These are phyloP conservation scores for Semotilus atromaculatus DNA, from an alignment of 2,797 vertebrate genomes.

Conservation along the genomic window DNA sequence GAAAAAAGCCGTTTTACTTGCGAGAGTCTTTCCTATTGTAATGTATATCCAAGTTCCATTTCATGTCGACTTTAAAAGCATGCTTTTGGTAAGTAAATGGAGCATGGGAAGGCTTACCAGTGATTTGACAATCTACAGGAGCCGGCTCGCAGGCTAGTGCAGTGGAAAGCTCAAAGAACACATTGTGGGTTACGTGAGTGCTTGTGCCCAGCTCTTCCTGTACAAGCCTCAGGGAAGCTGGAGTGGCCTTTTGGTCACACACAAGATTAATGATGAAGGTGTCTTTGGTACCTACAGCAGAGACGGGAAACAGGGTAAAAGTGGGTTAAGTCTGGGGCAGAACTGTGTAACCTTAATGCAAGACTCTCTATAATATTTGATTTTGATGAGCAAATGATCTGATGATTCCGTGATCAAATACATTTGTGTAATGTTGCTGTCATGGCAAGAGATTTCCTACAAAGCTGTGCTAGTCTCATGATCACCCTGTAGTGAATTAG, in stretches of 20 bases:
- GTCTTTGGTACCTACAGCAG: constrained; percentile 76
- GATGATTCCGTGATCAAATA: too few species aligned
- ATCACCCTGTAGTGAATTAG: too few species aligned
- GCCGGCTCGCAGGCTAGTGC: constrained; percentile 87
- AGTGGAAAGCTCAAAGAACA: constrained; percentile 89
- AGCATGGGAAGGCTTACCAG: constrained; percentile 73
- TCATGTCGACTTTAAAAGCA: background rate
- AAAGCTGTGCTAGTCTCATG: background rate
- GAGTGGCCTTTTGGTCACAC: constrained; percentile 81
- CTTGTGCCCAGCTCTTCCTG: constrained; percentile 80
- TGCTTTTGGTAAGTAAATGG: background rate
- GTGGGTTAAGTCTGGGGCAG: background rate
- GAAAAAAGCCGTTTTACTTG: background rate
- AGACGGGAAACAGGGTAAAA: background rate
- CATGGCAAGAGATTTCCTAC: background rate
- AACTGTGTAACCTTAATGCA: background rate
- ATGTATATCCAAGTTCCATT: too few species aligned
- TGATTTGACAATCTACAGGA: constrained; percentile 89
- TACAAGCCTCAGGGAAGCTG: constrained; percentile 77
- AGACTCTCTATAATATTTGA: background rate
- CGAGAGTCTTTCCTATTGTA: too few species aligned
- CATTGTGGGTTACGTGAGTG: constrained; percentile 73
- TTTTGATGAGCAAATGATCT: background rate
- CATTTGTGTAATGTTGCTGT: background rate
- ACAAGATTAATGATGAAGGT: constrained; percentile 87